Base-by-base conservation (phyloP, 2,888 invertebrate genomes). In the Trachelus stipa region DNA sequence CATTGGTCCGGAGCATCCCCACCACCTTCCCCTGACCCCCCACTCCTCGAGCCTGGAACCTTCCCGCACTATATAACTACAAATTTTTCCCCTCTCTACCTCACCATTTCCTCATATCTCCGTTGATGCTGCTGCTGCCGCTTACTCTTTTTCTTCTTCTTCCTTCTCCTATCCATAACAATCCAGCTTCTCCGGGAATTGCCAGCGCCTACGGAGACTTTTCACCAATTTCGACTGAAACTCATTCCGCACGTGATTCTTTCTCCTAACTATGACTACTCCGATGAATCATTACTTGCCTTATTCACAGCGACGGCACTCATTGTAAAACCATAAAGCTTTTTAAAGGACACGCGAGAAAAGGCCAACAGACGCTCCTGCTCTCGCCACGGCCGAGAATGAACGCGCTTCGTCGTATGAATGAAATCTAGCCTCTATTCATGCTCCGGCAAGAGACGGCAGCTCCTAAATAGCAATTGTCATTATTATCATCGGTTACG, bases 371-470 rank as follows among this genome's bases (percentile, higher is more conserved):
- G 11, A 34, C 74, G 56, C 9, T 12, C 3, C 35, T 56, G 9
- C 56, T 15, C 56, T 56, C 2, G 23, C 56, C 23, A 2, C 23
- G 9, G 56, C 9, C 56, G 23, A 56, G 56, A 56, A 56, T 56
- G 56, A 74, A 34, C 71, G 33, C 34, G 71, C 71, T 71, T 78
- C 77, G 81, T 79, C 81, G 85, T 85, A 89, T 89, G 89, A 89
- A 90, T 90, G 89, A 88, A 88, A 84, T 83, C 86, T 85, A 84
- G 83, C 83, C 85, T 85, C 87, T 89, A 88, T 89, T 90, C 86
- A 89, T 87, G 83, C 85, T 80, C 83, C 81, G 81, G 56, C 56
- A 82, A 73, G 82, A 83, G 83, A 83, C 82, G 84, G 83, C 83
- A 83, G 82, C 81, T 87, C 83, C 85, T 85, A 86, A 87, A 85